Base-by-base conservation (phyloP, 2,113 vertebrate genomes). In the Albula glossodonta region DNA sequence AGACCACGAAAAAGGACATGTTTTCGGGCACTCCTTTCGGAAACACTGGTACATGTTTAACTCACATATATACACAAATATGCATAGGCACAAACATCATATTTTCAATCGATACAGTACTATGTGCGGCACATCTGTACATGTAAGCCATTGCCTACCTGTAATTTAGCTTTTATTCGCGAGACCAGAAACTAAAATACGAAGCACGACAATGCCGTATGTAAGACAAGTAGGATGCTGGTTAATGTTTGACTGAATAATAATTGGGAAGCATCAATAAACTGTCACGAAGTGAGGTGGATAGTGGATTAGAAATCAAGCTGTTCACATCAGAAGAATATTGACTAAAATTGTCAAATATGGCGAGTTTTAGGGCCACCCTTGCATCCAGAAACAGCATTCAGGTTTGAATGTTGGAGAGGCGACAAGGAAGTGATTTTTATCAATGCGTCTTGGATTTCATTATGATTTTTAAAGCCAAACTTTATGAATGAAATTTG, bases 401-500 rank as follows among this genome's bases (percentile, higher is more conserved):
- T 78, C 41, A 87, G 89, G 87, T 89, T 88, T 89, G 89, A 89
- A 87, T 63, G 85, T 87, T 81, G 85, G 91, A 91, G 90, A 90
- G 90, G 90, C 90, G 94, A 89, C 92, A 88, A 92, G 91, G 92
- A 89, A 91, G 91, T 89, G 90, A 89, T 95, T 95, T 95, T 95
- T 95, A 95, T 95, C 94, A 96, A 94, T 95, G 94, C 93, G 93
- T 93, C 94, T 94, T 93, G 90, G 91, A 90, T 95, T 96, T 95
- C 95, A 96, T 96, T 96, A 96, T 96, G 95, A 95, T 96, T 96
- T 96, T 96, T 96, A 95, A 95, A 95, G 94, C 94, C 94, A 93
- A 93, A 96, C 96, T 97, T 97, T 97, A 97, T 97, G 96, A 97
- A 97, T 97, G 96, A 96, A 96, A 95, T 95, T 94, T 93, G 93